A percentile compares a stretch with the other conserved stretches of the same genome.
phyloP scores from a whole-genome alignment of 2,797 vertebrate species.

The Bufotes viridis region DNA sequence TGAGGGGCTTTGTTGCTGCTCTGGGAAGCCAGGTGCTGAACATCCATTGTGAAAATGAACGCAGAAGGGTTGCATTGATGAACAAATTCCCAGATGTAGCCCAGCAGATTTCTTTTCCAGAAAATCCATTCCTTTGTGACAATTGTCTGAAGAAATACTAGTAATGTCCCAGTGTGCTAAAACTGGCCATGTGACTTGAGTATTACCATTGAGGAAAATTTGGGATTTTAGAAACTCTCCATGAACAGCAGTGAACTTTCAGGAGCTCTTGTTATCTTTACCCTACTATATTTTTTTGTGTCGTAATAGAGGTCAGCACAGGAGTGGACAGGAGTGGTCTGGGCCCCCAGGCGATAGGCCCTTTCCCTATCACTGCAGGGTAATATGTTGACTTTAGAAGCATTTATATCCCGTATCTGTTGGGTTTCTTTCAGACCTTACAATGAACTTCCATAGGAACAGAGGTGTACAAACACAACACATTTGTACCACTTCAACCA shows the following conservation, averaged over 20 bases:
- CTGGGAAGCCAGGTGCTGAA: slow-evolving; percentile 31
- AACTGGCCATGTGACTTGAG: neutral
- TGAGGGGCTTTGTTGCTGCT: slow-evolving; percentile 17
- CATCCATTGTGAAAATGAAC: slow-evolving; percentile 14
- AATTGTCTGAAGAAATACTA: neutral
- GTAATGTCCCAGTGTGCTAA: neutral
- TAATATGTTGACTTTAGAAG: too few relatives aligned
- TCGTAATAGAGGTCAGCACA: neutral
- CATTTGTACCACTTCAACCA: neutral
- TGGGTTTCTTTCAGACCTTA: neutral
- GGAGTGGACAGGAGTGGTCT: neutral
- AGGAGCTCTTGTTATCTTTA: neutral
- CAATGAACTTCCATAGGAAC: neutral
- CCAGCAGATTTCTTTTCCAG: slow-evolving; percentile 11
- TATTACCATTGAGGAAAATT: neutral
- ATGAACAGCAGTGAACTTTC: neutral
- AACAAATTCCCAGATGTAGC: slow-evolving; percentile 20
- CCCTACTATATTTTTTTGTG: neutral
- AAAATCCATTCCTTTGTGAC: neutral
- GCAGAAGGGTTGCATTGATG: slow-evolving; percentile 3
- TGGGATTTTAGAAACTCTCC: neutral
- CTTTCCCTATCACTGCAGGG: neutral
- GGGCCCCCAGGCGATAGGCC: neutral
- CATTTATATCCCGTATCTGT: neutral
- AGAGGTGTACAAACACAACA: neutral